Evolutionary conservation across 35 echinoderm and acorn worm genomes (phyloP).

Genomic region (Patiria miniata): DNA sequence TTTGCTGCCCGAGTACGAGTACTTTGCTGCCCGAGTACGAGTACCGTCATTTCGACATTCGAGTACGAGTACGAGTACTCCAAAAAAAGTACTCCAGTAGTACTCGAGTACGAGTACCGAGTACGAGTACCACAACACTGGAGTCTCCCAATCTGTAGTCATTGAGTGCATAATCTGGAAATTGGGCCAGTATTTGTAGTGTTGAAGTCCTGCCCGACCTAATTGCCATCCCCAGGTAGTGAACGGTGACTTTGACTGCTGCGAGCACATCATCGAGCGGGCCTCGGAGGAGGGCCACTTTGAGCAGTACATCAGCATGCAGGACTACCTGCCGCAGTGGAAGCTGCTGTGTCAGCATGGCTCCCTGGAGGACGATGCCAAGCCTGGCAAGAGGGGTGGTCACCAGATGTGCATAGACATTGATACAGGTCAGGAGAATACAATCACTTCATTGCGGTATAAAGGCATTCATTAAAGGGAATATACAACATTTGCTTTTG

Average conservation of each 20-base stretch:
- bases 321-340: conserved; percentile 83
- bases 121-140: no score
- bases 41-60: no score
- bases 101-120: no score
- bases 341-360: conserved; percentile 46
- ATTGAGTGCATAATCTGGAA: no score
- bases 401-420: conserved; percentile 99
- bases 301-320: conserved; percentile 69
- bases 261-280: conserved; percentile 76
- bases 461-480: no score
- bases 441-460: neutral
- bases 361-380: conserved; percentile 53
- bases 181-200: no score
- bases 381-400: conserved; percentile 93
- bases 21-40: no score
- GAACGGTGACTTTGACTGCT: conserved; percentile 76
- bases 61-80: no score
- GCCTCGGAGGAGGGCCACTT: conserved; percentile 68
- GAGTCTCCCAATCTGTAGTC: no score
- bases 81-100: no score
- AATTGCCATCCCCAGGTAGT: conserved; percentile 53
- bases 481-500: no score
- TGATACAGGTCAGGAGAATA: conserved; percentile 68
- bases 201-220: neutral
- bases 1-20: no score